These are phyloP conservation scores for Platysternon megacephalum DNA, from an alignment of 2,113 vertebrate genomes.

Conservation along the genomic window DNA sequence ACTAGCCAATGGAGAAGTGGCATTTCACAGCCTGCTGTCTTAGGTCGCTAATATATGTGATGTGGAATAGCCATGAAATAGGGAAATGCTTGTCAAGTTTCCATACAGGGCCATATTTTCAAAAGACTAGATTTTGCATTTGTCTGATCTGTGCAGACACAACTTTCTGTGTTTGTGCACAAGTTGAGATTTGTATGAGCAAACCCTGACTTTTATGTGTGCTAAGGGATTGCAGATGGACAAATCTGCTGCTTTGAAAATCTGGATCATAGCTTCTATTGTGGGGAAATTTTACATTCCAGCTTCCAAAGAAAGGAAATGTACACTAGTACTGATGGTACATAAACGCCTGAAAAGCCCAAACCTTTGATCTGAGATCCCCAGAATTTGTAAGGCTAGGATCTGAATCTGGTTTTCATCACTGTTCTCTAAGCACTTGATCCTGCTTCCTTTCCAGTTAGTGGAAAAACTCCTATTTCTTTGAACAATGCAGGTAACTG, in stretches of 20 bases:
- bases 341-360: background rate
- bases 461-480: background rate
- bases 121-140: background rate
- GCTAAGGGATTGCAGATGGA: background rate
- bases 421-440: background rate
- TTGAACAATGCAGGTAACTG: background rate
- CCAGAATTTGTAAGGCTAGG: background rate
- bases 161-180: background rate
- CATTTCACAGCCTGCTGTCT: background rate
- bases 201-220: background rate
- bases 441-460: too few relatives aligned
- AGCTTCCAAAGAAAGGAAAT: background rate
- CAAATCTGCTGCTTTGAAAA: background rate
- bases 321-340: background rate
- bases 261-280: background rate
- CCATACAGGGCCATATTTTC: background rate
- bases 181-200: accelerated
- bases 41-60: background rate
- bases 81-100: background rate
- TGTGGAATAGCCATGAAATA: constrained; percentile 8
- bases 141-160: background rate
- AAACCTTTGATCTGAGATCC: background rate
- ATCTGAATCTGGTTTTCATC: background rate
- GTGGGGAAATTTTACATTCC: background rate
- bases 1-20: background rate